These are phyloP conservation scores for Clinocottus analis DNA, from an alignment of 2,113 vertebrate genomes.

Conservation along the genomic window DNA sequence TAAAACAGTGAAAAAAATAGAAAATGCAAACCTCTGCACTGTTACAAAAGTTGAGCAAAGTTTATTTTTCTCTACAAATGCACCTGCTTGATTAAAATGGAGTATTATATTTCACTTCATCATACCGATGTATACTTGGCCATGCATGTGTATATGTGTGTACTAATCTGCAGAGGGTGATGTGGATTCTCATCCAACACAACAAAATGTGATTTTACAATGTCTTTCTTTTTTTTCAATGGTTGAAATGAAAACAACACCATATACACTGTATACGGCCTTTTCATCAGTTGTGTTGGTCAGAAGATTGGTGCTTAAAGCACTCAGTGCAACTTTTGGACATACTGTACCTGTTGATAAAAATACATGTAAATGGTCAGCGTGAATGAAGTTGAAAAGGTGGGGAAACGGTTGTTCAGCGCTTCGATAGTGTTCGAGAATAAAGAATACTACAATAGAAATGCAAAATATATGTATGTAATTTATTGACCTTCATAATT, in stretches of 20 bases:
- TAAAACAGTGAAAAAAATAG: neutral
- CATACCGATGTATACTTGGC: conserved; percentile 20
- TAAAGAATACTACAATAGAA: neutral
- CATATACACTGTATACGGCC: conserved; percentile 19
- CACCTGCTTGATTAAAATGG: conserved; percentile 17
- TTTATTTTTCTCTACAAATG: conserved; percentile 36
- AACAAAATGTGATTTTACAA: neutral
- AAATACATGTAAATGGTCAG: conserved; percentile 43
- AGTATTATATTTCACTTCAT: neutral
- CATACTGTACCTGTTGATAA: conserved; percentile 16
- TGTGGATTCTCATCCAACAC: neutral
- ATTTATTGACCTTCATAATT: neutral
- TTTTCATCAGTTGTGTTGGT: conserved; percentile 45
- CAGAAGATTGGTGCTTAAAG: conserved; percentile 16
- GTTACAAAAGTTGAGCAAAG: neutral
- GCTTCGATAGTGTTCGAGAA: too few species aligned
- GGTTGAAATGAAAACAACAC: neutral
- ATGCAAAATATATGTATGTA: neutral
- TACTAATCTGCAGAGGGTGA: neutral
- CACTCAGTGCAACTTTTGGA: conserved; percentile 32
- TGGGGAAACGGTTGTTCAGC: neutral
- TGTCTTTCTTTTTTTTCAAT: neutral
- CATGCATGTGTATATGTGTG: conserved; percentile 42
- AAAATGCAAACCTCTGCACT: neutral
- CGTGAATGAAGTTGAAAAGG: neutral